Evolutionary conservation across 2,888 invertebrate genomes (phyloP).

Genomic region (Frankliniella intonsa): DNA sequence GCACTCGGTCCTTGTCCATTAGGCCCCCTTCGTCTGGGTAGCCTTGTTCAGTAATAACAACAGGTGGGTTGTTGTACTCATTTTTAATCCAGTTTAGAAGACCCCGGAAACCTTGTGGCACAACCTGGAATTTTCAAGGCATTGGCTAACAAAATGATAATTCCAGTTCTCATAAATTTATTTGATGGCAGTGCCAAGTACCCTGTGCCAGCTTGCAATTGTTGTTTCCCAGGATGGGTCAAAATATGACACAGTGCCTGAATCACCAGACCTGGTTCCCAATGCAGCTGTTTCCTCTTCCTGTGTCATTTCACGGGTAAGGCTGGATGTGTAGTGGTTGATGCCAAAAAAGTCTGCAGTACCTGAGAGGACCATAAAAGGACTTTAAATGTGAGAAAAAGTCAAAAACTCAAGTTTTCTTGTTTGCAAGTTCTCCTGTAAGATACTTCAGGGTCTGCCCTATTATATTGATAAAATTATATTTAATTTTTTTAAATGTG

Average conservation of each 20-base stretch:
- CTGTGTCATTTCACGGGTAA: constrained; percentile 31
- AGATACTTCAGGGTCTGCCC: background rate
- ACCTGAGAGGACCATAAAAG: constrained; percentile 30
- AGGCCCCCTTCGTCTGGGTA: constrained; percentile 35
- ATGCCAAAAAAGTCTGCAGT: constrained; percentile 38
- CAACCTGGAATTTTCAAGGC: constrained; percentile 17
- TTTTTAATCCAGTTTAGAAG: constrained; percentile 35
- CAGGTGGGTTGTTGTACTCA: constrained; percentile 35
- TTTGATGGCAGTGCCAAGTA: background rate
- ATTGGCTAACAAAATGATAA: background rate
- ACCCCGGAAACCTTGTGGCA: constrained; percentile 37
- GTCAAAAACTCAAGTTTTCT: too few relatives aligned
- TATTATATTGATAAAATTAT: background rate
- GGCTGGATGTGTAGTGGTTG: constrained; percentile 37
- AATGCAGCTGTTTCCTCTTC: constrained; percentile 31
- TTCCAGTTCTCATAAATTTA: background rate
- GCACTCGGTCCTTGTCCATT: constrained; percentile 38
- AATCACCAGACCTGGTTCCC: constrained; percentile 35
- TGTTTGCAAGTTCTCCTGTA: background rate
- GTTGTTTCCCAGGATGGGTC: constrained; percentile 35
- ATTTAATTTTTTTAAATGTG: background rate
- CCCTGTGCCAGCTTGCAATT: constrained; percentile 36
- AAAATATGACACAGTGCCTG: constrained; percentile 28
- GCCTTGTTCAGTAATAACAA: constrained; percentile 37
- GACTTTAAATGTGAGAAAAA: too few relatives aligned